A percentile compares a stretch with the other conserved stretches of the same genome.
Conservation (phyloP, 2,113 vertebrate species). For the Polypterus bichir region DNA sequence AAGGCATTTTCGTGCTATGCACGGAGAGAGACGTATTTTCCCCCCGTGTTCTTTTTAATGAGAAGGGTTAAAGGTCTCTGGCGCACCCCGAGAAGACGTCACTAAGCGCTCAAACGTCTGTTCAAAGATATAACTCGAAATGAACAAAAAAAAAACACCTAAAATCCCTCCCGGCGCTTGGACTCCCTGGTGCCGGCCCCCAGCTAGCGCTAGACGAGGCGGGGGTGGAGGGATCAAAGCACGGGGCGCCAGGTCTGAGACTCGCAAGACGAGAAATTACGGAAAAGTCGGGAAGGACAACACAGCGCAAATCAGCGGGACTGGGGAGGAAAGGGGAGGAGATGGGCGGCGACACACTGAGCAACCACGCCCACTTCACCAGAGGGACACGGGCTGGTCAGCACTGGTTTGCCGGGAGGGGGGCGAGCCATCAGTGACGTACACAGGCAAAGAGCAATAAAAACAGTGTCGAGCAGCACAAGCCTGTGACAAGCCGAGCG, state of each 20-base stretch:
- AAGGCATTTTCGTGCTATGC: too few species aligned
- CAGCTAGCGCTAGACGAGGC: too few species aligned
- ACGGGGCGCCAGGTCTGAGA: background rate
- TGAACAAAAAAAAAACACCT: too few species aligned
- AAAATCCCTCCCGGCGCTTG: too few species aligned
- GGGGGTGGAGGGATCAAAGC: background rate
- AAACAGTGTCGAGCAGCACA: conserved; percentile 28
- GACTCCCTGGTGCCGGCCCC: too few species aligned
- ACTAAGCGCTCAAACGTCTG: too few species aligned
- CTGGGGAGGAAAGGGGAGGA: background rate
- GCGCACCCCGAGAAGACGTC: too few species aligned
- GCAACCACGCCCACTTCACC: conserved; percentile 13
- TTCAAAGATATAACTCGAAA: too few species aligned
- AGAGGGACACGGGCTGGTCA: conserved; percentile 14
- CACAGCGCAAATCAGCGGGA: conserved; percentile 19
- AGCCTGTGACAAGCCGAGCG: conserved; percentile 31
- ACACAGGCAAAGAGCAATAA: conserved; percentile 36
- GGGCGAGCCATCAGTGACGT: conserved; percentile 46
- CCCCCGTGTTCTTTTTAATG: too few species aligned
- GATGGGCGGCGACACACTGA: conserved; percentile 1
- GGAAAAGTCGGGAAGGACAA: background rate
- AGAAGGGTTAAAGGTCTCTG: too few species aligned
- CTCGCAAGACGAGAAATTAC: background rate
- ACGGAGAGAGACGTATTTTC: too few species aligned
- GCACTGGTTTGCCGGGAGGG: conserved; percentile 45